Evolutionary conservation across 2,888 invertebrate species (phyloP), one percentile per base, ranked within the genome.

Genomic region (Asteroscopus sphinx): DNA sequence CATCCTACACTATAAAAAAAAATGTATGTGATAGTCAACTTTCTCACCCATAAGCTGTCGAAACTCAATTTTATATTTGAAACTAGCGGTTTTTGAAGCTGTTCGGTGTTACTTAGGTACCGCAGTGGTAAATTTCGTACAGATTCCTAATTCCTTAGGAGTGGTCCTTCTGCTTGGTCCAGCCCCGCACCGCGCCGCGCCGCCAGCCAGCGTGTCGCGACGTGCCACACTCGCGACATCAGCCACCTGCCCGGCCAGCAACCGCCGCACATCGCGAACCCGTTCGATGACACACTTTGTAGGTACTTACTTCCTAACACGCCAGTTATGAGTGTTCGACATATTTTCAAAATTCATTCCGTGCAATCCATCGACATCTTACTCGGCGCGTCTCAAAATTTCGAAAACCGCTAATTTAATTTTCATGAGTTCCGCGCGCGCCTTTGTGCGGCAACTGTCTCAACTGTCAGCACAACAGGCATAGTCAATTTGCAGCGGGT

Each of bases 221-320:
- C 54, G 67, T 59, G 76, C 64, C 72, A 57, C 69, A 53, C 72
- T 30, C 30, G 55, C 63, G 42, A 64, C 61, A 45, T 48, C 45
- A 44, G 8, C 62, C 82, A 80, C 75, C 82, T 79, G 82, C 67
- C 68, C 37, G n/a, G 6, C 37, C 28, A 6, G 9, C 58, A 45
- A 37, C 56, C 54, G 56, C 35, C 56, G 37, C 61, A 16, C 36
- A 4, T 36, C 36, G 7, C 25, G 15, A 46, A 28, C n/a, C 13
- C 25, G 33, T 6, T 16, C 16, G 11, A 2, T 39, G 42, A 16
- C 51, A 33, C 21, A 36, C 17, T 11, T 36, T 21, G 1, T 47
- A 45, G 39, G 17, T 40, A 36, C 26, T 21, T 37, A 35, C 45
- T 56, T 67, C 46, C 41, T 51, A 63, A 11, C 12, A 35, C 39